A percentile compares a stretch with the other conserved stretches of the same genome.
phyloP scores from a whole-genome alignment of 2,113 vertebrate species.

The Serinus canaria region DNA sequence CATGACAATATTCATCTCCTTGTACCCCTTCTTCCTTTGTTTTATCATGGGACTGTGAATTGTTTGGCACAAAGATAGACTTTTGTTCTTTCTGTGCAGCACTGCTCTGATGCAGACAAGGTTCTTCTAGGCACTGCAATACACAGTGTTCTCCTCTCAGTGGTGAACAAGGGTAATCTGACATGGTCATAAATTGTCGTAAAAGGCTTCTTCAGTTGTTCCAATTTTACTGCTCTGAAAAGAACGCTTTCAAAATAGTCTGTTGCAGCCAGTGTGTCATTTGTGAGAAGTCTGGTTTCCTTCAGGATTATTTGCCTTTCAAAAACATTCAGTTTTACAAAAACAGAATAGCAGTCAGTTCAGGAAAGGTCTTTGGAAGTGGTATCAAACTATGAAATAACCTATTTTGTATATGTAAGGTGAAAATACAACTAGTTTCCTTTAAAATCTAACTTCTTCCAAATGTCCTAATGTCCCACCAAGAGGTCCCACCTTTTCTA shows the following conservation, averaged over 20 bases:
- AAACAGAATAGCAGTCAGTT: background rate
- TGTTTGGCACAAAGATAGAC: background rate
- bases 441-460: background rate
- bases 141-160: background rate
- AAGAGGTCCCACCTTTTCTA: background rate
- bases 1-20: background rate
- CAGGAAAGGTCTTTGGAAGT: background rate
- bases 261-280: background rate
- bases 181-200: background rate
- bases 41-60: background rate
- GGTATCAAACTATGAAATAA: background rate
- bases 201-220: background rate
- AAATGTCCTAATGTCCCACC: background rate
- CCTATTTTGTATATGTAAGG: background rate
- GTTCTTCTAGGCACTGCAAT: background rate
- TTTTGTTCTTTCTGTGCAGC: background rate
- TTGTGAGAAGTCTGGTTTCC: background rate
- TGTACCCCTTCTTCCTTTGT: background rate
- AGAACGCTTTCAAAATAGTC: background rate
- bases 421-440: background rate
- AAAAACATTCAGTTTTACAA: background rate
- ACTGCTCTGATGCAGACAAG: background rate
- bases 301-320: background rate
- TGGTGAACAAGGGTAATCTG: background rate
- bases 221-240: background rate